Evolutionary conservation across 2,113 vertebrate species (phyloP).

Genomic region (Menura novaehollandiae): DNA sequence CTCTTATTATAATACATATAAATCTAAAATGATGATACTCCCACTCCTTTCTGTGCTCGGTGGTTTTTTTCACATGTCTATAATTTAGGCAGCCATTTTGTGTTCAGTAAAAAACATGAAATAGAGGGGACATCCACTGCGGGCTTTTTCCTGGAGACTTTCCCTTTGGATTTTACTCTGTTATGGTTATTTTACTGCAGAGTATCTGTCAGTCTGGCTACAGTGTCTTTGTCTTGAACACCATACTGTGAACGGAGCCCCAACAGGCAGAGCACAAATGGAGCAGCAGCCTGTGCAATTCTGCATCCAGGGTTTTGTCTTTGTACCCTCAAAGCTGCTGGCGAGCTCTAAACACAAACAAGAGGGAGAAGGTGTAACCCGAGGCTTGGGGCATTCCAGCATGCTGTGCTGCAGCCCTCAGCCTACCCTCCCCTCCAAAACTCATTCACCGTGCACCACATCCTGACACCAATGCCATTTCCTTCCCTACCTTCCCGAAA

Average conservation of each 20-base stretch:
- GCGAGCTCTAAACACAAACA: not conserved
- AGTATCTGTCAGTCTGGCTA: not conserved
- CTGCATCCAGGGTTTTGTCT: fast-evolving
- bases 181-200: not conserved
- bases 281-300: not conserved
- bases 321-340: fast-evolving
- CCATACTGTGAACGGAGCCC: fast-evolving
- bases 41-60: not conserved
- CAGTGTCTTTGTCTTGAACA: not conserved
- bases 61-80: not conserved
- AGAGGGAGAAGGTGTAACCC: not conserved
- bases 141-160: not conserved
- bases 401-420: too few species aligned
- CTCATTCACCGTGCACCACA: fast-evolving
- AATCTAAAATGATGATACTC: not conserved
- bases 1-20: fast-evolving
- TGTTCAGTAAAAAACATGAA: not conserved
- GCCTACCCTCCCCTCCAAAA: not conserved
- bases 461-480: not conserved
- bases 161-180: not conserved
- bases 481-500: not conserved
- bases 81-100: constrained; percentile 46
- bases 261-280: not conserved
- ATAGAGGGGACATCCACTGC: not conserved
- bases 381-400: not conserved